Evolutionary conservation across 2,113 vertebrate species (phyloP).

Genomic region (Phyllostomus hastatus): DNA sequence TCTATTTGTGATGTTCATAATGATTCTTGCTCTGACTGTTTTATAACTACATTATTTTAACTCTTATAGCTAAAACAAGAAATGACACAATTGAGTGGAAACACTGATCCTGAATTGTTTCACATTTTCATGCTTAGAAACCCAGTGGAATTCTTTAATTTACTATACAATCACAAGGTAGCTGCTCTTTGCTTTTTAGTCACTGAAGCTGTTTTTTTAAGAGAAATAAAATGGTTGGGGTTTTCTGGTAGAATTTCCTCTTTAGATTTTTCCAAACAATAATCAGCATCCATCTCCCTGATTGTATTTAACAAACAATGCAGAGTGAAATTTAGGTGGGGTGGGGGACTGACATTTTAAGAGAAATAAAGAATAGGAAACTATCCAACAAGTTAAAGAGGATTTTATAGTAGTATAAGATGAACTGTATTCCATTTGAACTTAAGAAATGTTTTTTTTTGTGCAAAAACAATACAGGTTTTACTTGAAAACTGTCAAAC

Average conservation of each 20-base stretch:
- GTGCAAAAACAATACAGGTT: background rate
- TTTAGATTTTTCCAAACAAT: background rate
- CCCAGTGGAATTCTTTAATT: background rate
- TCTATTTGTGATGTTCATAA: background rate
- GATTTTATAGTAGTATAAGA: background rate
- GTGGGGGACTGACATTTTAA: background rate
- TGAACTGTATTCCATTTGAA: background rate
- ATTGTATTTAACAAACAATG: background rate
- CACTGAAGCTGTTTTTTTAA: background rate
- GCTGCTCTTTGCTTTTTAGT: background rate
- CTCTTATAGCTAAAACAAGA: background rate
- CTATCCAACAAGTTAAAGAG: background rate
- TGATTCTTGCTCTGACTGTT: background rate
- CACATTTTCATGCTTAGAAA: background rate
- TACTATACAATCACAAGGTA: background rate
- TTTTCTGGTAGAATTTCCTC: background rate
- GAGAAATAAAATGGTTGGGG: background rate
- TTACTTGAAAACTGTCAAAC: background rate
- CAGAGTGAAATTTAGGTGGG: background rate
- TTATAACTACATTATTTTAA: conserved; percentile 8
- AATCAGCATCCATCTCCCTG: background rate
- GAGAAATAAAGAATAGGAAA: background rate
- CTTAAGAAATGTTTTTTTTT: background rate
- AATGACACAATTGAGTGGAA: background rate
- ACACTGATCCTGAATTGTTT: background rate